Conservation (phyloP, 2,888 invertebrate species). For the Eupithecia insigniata region DNA sequence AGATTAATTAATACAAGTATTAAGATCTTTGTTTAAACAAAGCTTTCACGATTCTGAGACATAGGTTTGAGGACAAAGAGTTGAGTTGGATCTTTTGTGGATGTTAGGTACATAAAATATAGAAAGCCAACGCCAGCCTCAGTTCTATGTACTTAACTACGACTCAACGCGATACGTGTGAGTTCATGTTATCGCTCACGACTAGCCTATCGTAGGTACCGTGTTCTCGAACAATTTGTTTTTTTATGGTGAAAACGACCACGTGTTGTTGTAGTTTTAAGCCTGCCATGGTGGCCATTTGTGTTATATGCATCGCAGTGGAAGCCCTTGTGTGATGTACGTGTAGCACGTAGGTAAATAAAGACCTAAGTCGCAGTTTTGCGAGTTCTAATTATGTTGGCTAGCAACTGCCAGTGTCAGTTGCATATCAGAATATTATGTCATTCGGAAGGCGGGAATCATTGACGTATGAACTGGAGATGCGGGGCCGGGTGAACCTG, state of each 20-base stretch:
- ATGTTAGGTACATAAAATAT: not conserved
- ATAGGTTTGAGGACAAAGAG: not conserved
- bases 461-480: too few relatives aligned
- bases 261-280: not conserved
- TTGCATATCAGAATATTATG: too few relatives aligned
- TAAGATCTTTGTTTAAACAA: not conserved
- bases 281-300: not conserved
- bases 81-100: not conserved
- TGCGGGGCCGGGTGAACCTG: too few relatives aligned
- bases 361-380: too few relatives aligned
- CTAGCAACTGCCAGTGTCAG: too few relatives aligned
- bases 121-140: not conserved
- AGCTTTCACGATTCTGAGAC: not conserved
- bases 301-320: not conserved
- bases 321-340: too few relatives aligned
- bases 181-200: conserved; percentile 26
- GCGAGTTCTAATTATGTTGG: too few relatives aligned
- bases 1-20: conserved; percentile 9
- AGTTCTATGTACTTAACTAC: not conserved
- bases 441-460: too few relatives aligned
- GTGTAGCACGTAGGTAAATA: too few relatives aligned
- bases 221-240: conserved; percentile 16
- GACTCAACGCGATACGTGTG: conserved; percentile 17
- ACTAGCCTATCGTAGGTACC: conserved; percentile 19
- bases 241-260: not conserved